phyloP scores from a whole-genome alignment of 92 coral and sea anemone species.

The Actinernus sp. region DNA sequence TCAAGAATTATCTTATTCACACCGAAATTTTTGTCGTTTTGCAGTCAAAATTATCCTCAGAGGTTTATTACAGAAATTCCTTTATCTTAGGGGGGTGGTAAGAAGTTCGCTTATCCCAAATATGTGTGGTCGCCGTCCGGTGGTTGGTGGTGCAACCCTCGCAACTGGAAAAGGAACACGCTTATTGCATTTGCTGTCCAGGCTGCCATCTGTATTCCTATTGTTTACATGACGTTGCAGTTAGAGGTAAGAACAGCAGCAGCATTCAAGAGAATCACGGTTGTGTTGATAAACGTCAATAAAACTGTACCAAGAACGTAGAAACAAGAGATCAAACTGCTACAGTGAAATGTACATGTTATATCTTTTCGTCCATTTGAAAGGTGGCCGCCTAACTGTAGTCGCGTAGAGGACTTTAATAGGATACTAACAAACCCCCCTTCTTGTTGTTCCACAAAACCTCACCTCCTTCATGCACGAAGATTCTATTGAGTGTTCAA shows the following conservation, averaged over 20 bases:
- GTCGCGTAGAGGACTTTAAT: neutral
- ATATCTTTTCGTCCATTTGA: neutral
- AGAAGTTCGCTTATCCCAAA: conserved; percentile 97
- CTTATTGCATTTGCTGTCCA: conserved; percentile 80
- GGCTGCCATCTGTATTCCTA: conserved; percentile 79
- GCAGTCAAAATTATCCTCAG: neutral
- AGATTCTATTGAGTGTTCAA: too few relatives aligned
- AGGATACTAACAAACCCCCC: too few relatives aligned
- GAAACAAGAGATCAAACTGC: neutral
- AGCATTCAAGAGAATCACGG: neutral
- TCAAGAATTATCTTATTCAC: neutral
- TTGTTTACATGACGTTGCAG: conserved; percentile 84
- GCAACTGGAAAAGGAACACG: conserved; percentile 98
- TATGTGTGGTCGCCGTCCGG: conserved; percentile 99
- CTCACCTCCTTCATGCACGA: too few relatives aligned
- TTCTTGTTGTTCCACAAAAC: too few relatives aligned
- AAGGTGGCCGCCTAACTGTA: neutral
- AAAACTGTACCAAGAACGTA: too few relatives aligned
- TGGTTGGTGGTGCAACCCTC: conserved; percentile 99
- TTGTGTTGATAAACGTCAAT: neutral
- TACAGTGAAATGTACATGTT: neutral
- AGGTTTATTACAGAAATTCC: neutral
- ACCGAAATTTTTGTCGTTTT: neutral
- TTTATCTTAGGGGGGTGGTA: conserved; percentile 84
- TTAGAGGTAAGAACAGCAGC: conserved; percentile 94